Percentiles rank a stretch among this genome's conserved stretches.
Conservation (phyloP, 1,140 invertebrate genomes). For the Sipha flava region DNA sequence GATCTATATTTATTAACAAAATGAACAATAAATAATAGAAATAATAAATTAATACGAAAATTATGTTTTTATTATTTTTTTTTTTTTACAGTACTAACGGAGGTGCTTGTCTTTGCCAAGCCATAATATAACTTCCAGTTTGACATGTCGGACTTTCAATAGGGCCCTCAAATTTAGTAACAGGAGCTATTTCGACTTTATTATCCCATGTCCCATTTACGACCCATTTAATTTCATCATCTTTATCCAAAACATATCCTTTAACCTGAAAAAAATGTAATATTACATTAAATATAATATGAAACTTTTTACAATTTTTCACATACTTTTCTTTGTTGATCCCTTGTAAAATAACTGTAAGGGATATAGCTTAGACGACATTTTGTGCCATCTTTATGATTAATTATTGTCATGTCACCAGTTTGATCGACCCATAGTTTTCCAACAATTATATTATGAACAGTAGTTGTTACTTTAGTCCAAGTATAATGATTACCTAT, state of each 20-base stretch:
- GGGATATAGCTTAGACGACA: conserved; percentile 94
- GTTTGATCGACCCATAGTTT: conserved; percentile 99
- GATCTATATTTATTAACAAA: neutral
- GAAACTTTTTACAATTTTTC: neutral
- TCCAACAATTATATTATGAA: conserved; percentile 99
- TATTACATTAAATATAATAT: neutral
- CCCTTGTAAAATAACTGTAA: conserved; percentile 95
- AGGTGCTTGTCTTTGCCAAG: conserved; percentile 77
- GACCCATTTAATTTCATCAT: conserved; percentile 61
- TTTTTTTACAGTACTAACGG: conserved; percentile 48
- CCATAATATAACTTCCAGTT: conserved; percentile 69
- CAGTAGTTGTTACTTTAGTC: conserved; percentile 96
- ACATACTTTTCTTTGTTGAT: conserved; percentile 68
- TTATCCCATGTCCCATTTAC: conserved; percentile 92
- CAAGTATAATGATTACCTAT: conserved; percentile 87
- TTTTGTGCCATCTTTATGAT: conserved; percentile 78
- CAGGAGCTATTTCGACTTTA: conserved; percentile 87
- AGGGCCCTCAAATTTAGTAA: conserved; percentile 62
- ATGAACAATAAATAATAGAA: neutral
- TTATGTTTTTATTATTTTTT: neutral
- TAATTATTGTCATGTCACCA: conserved; percentile 95
- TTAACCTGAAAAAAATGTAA: conserved; percentile 50
- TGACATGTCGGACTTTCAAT: conserved; percentile 69
- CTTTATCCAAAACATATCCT: conserved; percentile 56
- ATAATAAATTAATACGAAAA: neutral